Base-by-base conservation (phyloP, 1,140 invertebrate species). In the Ectropis grisescens region DNA sequence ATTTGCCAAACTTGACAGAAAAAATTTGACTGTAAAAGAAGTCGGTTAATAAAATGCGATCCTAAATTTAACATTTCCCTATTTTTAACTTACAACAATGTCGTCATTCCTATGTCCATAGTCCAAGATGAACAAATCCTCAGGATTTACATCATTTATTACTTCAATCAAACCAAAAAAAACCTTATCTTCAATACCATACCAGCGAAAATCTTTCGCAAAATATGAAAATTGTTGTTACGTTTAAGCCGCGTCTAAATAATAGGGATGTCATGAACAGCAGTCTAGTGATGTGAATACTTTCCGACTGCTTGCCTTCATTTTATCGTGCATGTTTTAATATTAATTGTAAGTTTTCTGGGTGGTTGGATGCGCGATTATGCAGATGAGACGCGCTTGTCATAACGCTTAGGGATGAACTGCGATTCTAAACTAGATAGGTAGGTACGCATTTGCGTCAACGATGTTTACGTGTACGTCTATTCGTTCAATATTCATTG, bases 241-340 rank as follows among this genome's bases (percentile, higher is more conserved):
- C 22, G 40, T 8, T 13, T 13, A 29, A 14, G 30, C 47, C 46
- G 33, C 44, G 39, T 16, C 37, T 48, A 58, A 67, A 72, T 76
- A 80, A 80, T 80, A 61, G 68, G 67, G 57, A 58, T 70, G 74
- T 79, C 74, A 79, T 65, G 66, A 72, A 58, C 71, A 72, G 41
- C 58, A 52, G 46, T 58, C 52, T 55, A 58, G 41, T 74, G 68
- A 72, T 66, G 56, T 44, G 58, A 60, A 76, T 76, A 67, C 68
- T 74, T 80, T 74, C 69, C 71, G 68, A 75, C 62, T 71, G 66
- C 65, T 74, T 71, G 69, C 33, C 57, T 80, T 69, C 62, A 72
- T 76, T 75, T 75, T 71, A 80, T 72, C 71, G 70, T 47, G 71
- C 75, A 80, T 80, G 75, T 80, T 75, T 80, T 75, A 76, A 80